Base-by-base conservation (phyloP, 2,888 invertebrate genomes). In the Latrodectus hesperus region DNA sequence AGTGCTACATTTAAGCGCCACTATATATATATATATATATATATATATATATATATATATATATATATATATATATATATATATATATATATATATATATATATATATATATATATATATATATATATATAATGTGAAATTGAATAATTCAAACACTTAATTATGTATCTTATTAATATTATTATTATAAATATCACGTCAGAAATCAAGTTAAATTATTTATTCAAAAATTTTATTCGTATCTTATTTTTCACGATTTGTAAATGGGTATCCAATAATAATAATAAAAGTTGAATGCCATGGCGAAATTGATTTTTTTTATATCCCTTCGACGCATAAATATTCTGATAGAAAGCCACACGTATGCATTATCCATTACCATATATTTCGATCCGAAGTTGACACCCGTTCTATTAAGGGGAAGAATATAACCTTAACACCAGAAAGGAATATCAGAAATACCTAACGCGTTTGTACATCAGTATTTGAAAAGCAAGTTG, bases 401-500 rank as follows among this genome's bases (percentile, higher is more conserved):
- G 76, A 55, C 49, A 65, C 17, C 49, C 26, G 38, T 51, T 49
- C 76, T 76, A 76, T 65, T 76, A 76, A 65, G 11, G 76, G 65
- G 16, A 22, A 26, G 55, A 65, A 65, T 26, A 64, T 76, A 60
- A 76, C 65, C 26, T 51, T 49, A 38, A 49, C 71, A 64, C n/a
- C 38, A 11, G 65, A 65, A 65, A 49, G 65, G n/a, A 76, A 76
- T 76, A 60, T 65, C 17, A 64, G 65, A 76, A 76, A 60, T 65
- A 76, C 38, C 16, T 26, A 16, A 49, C 60, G 55, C 64, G n/a
- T 38, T 26, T 76, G 52, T 67, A 26, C 22, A 77, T 77, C 77
- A 77, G 77, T 17, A 65, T 77, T 77, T 77, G 68, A 77, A 77
- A 75, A 49, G 52, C 38, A 51, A 51, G 55, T 75, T 67, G 77